phyloP scores from a whole-genome alignment of 92 coral and sea anemone species.

The Palythoa caribaeorum region DNA sequence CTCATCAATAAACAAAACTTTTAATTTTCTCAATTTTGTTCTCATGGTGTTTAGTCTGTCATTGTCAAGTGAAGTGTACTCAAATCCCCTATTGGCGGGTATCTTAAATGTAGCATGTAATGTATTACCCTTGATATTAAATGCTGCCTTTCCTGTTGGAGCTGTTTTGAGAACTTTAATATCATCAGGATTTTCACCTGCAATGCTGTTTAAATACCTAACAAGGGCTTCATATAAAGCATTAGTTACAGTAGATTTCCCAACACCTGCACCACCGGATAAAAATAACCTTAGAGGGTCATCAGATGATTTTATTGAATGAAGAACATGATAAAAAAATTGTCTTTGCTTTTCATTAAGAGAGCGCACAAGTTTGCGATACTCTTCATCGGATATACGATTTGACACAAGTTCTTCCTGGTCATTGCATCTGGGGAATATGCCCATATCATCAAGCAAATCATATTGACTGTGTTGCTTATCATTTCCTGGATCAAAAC shows the following conservation, averaged over 20 bases:
- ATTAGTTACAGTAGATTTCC: slow-evolving; percentile 64
- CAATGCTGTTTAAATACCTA: slow-evolving; percentile 36
- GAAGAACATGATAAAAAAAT: slow-evolving; percentile 51
- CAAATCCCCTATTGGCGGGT: slow-evolving; percentile 67
- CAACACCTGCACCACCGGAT: slow-evolving; percentile 76
- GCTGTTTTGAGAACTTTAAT: slow-evolving; percentile 50
- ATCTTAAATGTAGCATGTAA: slow-evolving; percentile 58
- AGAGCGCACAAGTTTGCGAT: slow-evolving; percentile 41
- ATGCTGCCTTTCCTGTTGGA: slow-evolving; percentile 15
- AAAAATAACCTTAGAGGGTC: slow-evolving; percentile 61
- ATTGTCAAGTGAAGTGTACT: slow-evolving; percentile 45
- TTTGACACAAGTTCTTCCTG: slow-evolving; percentile 39
- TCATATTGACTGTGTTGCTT: slow-evolving; percentile 47
- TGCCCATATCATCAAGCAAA: slow-evolving; percentile 39
- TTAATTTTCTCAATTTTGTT: slow-evolving; percentile 42
- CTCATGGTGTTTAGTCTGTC: slow-evolving; percentile 49
- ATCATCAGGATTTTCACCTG: slow-evolving; percentile 69
- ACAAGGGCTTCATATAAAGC: slow-evolving; percentile 61
- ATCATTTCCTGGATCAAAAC: slow-evolving; percentile 44
- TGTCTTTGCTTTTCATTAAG: slow-evolving; percentile 26
- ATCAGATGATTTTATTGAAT: slow-evolving; percentile 27
- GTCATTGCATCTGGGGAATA: slow-evolving; percentile 41
- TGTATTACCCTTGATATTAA: background rate
- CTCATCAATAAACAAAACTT: slow-evolving; percentile 29
- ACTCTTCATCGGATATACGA: slow-evolving; percentile 42